Evolutionary conservation across 2,888 invertebrate genomes (phyloP).

Genomic region (Lingula anatina): DNA sequence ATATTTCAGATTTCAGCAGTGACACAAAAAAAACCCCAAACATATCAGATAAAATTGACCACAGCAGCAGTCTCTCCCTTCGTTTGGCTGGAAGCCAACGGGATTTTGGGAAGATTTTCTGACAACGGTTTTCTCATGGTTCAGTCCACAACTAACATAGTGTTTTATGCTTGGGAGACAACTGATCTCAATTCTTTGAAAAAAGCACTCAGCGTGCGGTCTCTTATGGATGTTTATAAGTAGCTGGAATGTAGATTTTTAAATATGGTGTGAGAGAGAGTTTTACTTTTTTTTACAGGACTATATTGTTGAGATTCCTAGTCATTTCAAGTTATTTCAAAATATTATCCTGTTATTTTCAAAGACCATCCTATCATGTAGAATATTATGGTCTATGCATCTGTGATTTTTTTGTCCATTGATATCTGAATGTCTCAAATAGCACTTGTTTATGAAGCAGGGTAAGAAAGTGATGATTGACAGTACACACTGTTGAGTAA

Average conservation of each 20-base stretch:
- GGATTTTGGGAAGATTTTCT: conserved; percentile 62
- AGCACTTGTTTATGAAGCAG: no score
- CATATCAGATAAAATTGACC: conserved; percentile 22
- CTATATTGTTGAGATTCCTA: no score
- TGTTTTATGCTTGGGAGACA: conserved; percentile 25
- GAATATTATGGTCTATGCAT: conserved; percentile 6
- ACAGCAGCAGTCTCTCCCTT: conserved; percentile 40
- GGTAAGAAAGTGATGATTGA: no score
- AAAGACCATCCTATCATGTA: neutral
- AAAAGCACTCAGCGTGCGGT: conserved; percentile 18
- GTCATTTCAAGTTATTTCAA: neutral
- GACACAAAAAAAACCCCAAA: conserved; percentile 20
- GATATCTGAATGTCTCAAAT: no score
- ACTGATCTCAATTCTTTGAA: conserved; percentile 12
- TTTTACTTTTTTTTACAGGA: neutral
- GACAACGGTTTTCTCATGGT: conserved; percentile 68
- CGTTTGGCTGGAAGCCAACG: conserved; percentile 45
- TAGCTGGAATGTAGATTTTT: no score
- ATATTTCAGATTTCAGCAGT: conserved; percentile 19
- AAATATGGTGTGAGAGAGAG: no score
- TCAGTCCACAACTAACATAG: conserved; percentile 17
- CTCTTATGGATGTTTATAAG: conserved; percentile 27
- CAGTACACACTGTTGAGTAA: no score
- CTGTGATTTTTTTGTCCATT: no score
- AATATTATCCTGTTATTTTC: no score